These are phyloP conservation scores for Cochlearius cochlearius DNA, from an alignment of 2,113 vertebrate species.

Conservation along the genomic window DNA sequence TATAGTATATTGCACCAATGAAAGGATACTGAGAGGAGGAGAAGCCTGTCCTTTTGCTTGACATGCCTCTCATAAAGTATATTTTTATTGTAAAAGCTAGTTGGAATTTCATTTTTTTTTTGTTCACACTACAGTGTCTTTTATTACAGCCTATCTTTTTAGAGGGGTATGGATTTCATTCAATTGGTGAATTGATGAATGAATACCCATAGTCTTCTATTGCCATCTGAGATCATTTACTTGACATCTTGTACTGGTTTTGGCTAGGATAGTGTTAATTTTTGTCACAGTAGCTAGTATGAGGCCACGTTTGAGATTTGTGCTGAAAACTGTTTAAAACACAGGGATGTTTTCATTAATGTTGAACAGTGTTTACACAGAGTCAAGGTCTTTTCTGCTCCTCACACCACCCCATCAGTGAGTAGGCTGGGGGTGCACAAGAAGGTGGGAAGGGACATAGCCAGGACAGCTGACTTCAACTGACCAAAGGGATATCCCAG, in stretches of 20 bases:
- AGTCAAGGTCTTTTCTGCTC: background rate
- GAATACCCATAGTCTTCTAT: background rate
- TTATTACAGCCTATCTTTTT: slow-evolving; percentile 16
- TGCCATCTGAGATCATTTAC: background rate
- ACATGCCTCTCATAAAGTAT: slow-evolving; percentile 27
- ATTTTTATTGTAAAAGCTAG: slow-evolving; percentile 54
- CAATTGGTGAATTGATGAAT: background rate
- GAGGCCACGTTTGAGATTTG: background rate
- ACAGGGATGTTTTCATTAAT: background rate
- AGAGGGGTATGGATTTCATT: background rate
- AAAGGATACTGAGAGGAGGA: slow-evolving; percentile 27
- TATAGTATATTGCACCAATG: slow-evolving; percentile 41
- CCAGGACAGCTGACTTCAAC: no score
- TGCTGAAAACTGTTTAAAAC: background rate
- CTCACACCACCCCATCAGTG: rapidly evolving
- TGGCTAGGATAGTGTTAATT: background rate
- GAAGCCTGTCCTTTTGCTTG: slow-evolving; percentile 33
- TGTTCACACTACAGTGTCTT: background rate
- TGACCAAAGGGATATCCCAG: no score
- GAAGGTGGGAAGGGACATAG: no score
- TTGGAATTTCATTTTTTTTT: slow-evolving; percentile 32
- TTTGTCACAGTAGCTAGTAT: background rate
- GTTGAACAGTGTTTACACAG: background rate
- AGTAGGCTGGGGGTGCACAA: background rate
- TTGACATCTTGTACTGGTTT: background rate